Conservation (phyloP, 1,140 invertebrate genomes). For the Pogonus chalceus region DNA sequence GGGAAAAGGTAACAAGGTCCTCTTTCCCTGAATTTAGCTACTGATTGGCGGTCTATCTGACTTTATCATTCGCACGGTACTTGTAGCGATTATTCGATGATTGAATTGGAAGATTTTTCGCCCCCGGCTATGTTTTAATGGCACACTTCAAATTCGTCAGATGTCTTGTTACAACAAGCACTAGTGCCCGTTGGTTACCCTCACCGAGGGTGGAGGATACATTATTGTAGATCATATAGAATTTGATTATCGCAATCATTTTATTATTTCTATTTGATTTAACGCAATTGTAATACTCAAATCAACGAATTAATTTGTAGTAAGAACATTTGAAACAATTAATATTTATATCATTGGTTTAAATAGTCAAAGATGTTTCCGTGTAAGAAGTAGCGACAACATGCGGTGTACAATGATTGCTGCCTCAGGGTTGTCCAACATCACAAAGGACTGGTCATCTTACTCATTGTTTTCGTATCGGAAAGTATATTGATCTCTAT, state of each 20-base stretch:
- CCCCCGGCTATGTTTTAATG: constrained; percentile 9
- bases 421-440: background rate
- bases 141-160: constrained; percentile 10
- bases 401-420: background rate
- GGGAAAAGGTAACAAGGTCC: background rate
- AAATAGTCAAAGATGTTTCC: too few relatives aligned
- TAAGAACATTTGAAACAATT: too few relatives aligned
- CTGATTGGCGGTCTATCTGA: constrained; percentile 1
- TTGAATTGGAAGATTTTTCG: background rate
- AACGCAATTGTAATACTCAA: too few relatives aligned
- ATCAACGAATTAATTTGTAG: too few relatives aligned
- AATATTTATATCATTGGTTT: too few relatives aligned
- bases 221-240: too few relatives aligned
- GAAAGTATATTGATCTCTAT: constrained; percentile 5
- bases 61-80: background rate
- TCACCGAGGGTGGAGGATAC: too few relatives aligned
- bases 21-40: background rate
- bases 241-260: too few relatives aligned
- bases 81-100: constrained; percentile 2
- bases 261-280: too few relatives aligned
- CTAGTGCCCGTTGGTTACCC: background rate
- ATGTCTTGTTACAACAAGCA: constrained; percentile 5
- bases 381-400: background rate
- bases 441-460: background rate
- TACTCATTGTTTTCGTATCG: constrained; percentile 5